phyloP scores from a whole-genome alignment of 2,113 vertebrate species.

The Microcebus griseorufus region DNA sequence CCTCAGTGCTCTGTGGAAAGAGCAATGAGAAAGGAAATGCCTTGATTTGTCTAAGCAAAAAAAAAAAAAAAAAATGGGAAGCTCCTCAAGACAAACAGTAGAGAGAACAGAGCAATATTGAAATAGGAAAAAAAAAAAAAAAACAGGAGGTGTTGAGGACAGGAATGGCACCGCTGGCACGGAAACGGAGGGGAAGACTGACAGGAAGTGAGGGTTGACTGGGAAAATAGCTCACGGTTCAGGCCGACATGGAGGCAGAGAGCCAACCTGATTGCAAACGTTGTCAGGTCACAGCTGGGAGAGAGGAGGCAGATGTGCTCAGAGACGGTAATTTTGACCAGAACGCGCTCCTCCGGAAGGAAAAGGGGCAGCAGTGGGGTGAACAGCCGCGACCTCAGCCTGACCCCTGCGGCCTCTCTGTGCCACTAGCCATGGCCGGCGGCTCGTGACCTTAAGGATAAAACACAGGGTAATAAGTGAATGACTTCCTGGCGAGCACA shows the following conservation, averaged over 20 bases:
- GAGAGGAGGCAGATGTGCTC: background rate
- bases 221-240: background rate
- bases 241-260: background rate
- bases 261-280: background rate
- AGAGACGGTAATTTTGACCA: background rate
- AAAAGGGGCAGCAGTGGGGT: rapidly evolving
- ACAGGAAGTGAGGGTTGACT: background rate
- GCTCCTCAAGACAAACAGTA: background rate
- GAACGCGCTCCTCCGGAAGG: background rate
- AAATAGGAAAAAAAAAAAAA: background rate
- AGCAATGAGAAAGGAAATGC: background rate
- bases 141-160: background rate
- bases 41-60: background rate
- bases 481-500: background rate
- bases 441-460: background rate
- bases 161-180: background rate
- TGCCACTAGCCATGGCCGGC: background rate
- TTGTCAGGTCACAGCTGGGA: background rate
- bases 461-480: background rate
- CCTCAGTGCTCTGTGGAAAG: background rate
- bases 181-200: background rate
- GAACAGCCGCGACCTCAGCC: background rate
- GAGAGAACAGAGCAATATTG: background rate
- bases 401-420: background rate
- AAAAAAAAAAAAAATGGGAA: background rate